Conservation (phyloP, 2,113 vertebrate genomes). For the Orycteropus afer region DNA sequence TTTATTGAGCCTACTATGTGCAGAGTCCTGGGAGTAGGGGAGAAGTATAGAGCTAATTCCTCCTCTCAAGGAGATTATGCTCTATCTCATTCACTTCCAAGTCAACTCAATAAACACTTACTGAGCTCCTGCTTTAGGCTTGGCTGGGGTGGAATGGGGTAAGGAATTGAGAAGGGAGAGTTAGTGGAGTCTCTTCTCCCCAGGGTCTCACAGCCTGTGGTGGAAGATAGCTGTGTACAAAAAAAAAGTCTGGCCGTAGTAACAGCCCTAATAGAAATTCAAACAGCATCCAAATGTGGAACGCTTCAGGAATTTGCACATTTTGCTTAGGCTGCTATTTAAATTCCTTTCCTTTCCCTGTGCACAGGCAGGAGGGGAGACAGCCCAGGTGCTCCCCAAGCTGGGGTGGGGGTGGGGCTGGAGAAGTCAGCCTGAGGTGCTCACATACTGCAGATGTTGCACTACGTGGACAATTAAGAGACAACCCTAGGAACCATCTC, state of each 20-base stretch:
- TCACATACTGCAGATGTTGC: not conserved
- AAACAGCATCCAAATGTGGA: slow-evolving; percentile 12
- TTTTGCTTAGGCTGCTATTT: slow-evolving; percentile 55
- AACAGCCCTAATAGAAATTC: slow-evolving; percentile 57
- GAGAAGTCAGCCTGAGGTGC: not conserved
- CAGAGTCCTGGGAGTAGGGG: not conserved
- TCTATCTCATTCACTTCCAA: not conserved
- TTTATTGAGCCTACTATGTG: not conserved
- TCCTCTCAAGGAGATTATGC: not conserved
- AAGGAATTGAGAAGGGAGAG: not conserved
- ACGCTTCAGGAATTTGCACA: slow-evolving; percentile 30
- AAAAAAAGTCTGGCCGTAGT: not conserved
- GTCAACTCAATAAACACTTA: not conserved
- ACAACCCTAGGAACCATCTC: not conserved
- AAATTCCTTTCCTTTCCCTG: not conserved
- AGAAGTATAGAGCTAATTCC: not conserved
- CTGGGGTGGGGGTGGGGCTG: not conserved
- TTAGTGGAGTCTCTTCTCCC: not conserved
- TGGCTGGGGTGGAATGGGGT: accelerated
- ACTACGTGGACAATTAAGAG: not conserved
- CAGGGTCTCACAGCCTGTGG: not conserved
- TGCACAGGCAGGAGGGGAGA: not conserved
- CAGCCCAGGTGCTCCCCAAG: not conserved
- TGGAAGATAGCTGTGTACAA: not conserved
- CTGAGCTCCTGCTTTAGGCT: not conserved